Percentiles rank a stretch among this genome's conserved stretches.
Evolutionary conservation across 1,140 invertebrate genomes (phyloP).

Genomic region (Psix sp.): DNA sequence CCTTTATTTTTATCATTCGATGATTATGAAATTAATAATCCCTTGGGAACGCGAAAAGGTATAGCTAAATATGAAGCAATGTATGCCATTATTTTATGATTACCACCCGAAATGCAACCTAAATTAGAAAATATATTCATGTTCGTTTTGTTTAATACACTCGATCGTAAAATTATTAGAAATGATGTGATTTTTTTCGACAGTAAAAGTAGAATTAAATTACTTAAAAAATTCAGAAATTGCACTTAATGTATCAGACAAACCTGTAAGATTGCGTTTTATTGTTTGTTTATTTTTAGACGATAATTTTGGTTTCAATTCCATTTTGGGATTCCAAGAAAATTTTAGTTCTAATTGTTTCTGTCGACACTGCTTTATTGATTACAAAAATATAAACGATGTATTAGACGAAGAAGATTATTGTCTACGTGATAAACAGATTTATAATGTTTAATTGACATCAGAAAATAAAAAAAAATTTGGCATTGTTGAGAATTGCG

Average conservation of each 20-base stretch:
- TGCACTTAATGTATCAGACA: conserved; percentile 11
- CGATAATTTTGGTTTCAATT: conserved; percentile 41
- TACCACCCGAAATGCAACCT: conserved; percentile 49
- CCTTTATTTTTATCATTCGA: conserved; percentile 62
- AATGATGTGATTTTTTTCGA: conserved; percentile 48
- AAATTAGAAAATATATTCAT: conserved; percentile 63
- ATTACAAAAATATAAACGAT: conserved; percentile 4
- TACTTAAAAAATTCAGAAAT: conserved; percentile 18
- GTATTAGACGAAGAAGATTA: background rate
- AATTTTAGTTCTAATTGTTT: conserved; percentile 26
- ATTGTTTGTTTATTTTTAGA: conserved; percentile 18
- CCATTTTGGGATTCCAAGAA: conserved; percentile 30
- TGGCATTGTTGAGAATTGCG: conserved; percentile 15
- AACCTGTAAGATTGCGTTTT: conserved; percentile 27
- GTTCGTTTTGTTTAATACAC: conserved; percentile 43
- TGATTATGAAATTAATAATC: conserved; percentile 56
- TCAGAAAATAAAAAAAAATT: conserved; percentile 5
- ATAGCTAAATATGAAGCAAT: conserved; percentile 59
- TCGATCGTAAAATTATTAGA: conserved; percentile 50
- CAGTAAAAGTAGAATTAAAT: conserved; percentile 34
- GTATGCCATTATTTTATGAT: conserved; percentile 60
- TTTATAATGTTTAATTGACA: conserved; percentile 9
- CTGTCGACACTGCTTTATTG: conserved; percentile 30
- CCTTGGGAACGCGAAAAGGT: conserved; percentile 59
- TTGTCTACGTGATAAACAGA: background rate